These are phyloP conservation scores for Chunga burmeisteri DNA, from an alignment of 2,113 vertebrate genomes.

Conservation along the genomic window DNA sequence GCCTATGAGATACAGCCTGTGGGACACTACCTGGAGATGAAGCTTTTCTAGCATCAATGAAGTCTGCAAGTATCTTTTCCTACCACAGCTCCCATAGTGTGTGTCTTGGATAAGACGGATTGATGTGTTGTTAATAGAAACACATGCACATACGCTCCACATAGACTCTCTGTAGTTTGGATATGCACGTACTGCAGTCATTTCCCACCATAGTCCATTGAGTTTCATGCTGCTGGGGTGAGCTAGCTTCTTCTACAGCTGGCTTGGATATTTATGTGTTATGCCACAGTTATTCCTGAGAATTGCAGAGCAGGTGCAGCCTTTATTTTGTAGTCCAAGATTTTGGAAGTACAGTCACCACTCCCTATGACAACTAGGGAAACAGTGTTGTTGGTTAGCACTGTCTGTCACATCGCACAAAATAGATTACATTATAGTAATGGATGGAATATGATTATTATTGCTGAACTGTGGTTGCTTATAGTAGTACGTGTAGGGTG, in stretches of 20 bases:
- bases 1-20: neutral
- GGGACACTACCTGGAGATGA: neutral
- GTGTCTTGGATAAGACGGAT: neutral
- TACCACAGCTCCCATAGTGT: neutral
- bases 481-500: neutral
- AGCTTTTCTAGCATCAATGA: neutral
- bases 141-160: rapidly evolving
- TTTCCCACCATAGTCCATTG: neutral
- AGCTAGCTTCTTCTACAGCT: neutral
- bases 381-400: neutral
- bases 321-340: neutral
- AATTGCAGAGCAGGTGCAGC: neutral
- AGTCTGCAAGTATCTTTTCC: neutral
- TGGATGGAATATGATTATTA: neutral
- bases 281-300: neutral
- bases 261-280: neutral
- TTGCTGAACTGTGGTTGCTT: neutral
- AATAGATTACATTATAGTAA: neutral
- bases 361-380: neutral
- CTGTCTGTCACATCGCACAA: neutral
- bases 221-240: neutral
- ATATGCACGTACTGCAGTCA: neutral
- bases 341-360: neutral
- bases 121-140: neutral
- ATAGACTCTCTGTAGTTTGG: neutral